Evolutionary conservation across 2,113 vertebrate genomes (phyloP).

Genomic region (Oncorhynchus gorbuscha): DNA sequence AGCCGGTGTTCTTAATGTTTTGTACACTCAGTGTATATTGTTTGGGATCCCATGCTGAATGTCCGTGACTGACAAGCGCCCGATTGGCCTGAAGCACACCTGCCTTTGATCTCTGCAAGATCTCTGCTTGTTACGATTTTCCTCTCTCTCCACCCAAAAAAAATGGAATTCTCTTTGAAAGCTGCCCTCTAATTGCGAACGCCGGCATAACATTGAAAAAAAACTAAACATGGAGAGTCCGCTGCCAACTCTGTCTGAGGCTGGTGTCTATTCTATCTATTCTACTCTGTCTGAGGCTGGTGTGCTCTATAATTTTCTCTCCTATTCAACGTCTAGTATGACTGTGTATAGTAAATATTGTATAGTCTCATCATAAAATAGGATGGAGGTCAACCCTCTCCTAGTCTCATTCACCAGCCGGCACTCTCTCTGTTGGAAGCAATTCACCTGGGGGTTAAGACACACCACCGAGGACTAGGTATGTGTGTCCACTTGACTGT

Average conservation of each 20-base stretch:
- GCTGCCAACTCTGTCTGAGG: background rate
- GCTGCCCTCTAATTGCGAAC: background rate
- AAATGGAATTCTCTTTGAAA: background rate
- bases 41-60: background rate
- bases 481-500: too few relatives aligned
- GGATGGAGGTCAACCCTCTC: too few relatives aligned
- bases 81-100: background rate
- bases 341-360: too few relatives aligned
- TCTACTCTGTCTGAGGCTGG: slow-evolving; percentile 19
- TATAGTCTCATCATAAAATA: too few relatives aligned
- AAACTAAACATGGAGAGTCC: background rate
- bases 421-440: too few relatives aligned
- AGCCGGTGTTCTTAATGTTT: too few relatives aligned
- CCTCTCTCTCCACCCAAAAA: background rate
- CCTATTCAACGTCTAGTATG: too few relatives aligned
- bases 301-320: slow-evolving; percentile 32
- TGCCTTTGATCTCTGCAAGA: background rate
- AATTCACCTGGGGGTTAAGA: too few relatives aligned
- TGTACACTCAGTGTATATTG: too few relatives aligned
- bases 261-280: too few relatives aligned
- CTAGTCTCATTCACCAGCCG: too few relatives aligned
- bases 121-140: background rate
- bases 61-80: background rate
- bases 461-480: too few relatives aligned
- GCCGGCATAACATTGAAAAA: background rate